These are phyloP conservation scores for Scaptomyza montana DNA, from an alignment of 1,140 invertebrate genomes.

Conservation along the genomic window DNA sequence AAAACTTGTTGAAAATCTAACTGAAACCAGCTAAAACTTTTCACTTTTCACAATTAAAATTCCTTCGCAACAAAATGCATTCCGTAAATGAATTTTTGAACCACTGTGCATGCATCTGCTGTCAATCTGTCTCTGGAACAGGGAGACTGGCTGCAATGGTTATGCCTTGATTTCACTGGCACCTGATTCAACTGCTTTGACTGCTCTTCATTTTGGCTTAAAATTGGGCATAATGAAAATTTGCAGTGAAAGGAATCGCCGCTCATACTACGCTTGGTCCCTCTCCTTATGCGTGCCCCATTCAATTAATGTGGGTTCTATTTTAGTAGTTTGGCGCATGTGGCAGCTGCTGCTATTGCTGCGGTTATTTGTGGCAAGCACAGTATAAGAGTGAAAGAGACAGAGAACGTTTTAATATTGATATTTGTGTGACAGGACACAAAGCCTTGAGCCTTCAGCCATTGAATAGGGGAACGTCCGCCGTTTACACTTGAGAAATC, in stretches of 20 bases:
- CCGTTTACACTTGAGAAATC: conserved; percentile 79
- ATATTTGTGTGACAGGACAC: conserved; percentile 65
- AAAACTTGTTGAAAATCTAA: neutral
- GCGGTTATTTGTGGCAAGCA: conserved; percentile 21
- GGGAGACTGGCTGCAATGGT: neutral
- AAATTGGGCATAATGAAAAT: conserved; percentile 49
- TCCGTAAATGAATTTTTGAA: conserved; percentile 1
- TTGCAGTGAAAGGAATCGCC: conserved; percentile 1
- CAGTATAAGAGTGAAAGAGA: neutral
- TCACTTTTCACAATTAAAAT: neutral
- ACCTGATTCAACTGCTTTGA: conserved; percentile 23
- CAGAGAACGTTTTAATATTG: conserved; percentile 57
- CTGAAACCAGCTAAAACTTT: conserved; percentile 1
- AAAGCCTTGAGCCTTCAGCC: conserved; percentile 28
- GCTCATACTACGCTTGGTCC: too few species aligned
- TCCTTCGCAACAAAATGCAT: conserved; percentile 5
- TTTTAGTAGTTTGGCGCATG: conserved; percentile 43
- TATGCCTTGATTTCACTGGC: conserved; percentile 18
- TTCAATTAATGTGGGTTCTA: conserved; percentile 62
- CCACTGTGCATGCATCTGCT: conserved; percentile 11
- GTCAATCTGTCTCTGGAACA: neutral
- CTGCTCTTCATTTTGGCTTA: conserved; percentile 39
- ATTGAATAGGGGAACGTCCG: conserved; percentile 6
- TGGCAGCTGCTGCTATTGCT: conserved; percentile 36
- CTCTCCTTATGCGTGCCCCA: conserved; percentile 25